A percentile compares a stretch with the other conserved stretches of the same genome.
These are phyloP conservation scores for Gymnodraco acuticeps DNA, from an alignment of 2,797 vertebrate species.

Conservation along the genomic window DNA sequence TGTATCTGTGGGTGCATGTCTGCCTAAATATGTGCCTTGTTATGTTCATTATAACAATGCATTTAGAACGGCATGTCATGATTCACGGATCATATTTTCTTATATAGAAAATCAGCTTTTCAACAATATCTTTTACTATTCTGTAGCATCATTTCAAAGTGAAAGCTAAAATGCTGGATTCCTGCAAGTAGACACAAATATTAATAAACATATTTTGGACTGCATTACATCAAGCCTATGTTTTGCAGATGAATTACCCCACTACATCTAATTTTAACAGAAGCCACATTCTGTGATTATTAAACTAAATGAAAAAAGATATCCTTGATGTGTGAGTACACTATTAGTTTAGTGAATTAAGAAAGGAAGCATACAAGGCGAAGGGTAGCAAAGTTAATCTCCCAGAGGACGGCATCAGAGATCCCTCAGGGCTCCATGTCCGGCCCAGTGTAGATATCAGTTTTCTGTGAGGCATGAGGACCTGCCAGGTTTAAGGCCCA, in stretches of 20 bases:
- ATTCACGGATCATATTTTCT: slow-evolving; percentile 3
- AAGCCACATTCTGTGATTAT: slow-evolving; percentile 43
- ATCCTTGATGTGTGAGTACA: slow-evolving; percentile 46
- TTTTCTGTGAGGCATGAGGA: slow-evolving; percentile 68
- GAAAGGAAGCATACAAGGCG: slow-evolving; percentile 67
- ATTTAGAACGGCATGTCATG: neutral
- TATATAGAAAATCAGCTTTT: neutral
- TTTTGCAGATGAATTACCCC: slow-evolving; percentile 13
- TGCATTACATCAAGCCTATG: slow-evolving; percentile 4
- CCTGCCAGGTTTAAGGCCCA: slow-evolving; percentile 65
- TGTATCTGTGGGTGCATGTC: slow-evolving; percentile 12
- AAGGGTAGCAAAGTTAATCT: slow-evolving; percentile 67
- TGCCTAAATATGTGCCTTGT: slow-evolving; percentile 13
- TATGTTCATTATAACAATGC: slow-evolving; percentile 14
- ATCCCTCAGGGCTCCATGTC: slow-evolving; percentile 71
- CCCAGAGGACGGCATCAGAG: slow-evolving; percentile 70
- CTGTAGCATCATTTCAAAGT: slow-evolving; percentile 3
- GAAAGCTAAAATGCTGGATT: slow-evolving; percentile 7
- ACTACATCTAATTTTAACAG: slow-evolving; percentile 30
- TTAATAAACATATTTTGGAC: slow-evolving; percentile 12
- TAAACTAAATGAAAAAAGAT: neutral
- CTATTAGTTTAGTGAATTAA: slow-evolving; percentile 70
- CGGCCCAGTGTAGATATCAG: slow-evolving; percentile 68
- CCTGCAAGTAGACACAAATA: neutral
- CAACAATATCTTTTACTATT: neutral